Percentiles rank a stretch among this genome's conserved stretches.
These are phyloP conservation scores for Tenthredo distinguenda DNA, from an alignment of 2,888 invertebrate genomes.

Conservation along the genomic window DNA sequence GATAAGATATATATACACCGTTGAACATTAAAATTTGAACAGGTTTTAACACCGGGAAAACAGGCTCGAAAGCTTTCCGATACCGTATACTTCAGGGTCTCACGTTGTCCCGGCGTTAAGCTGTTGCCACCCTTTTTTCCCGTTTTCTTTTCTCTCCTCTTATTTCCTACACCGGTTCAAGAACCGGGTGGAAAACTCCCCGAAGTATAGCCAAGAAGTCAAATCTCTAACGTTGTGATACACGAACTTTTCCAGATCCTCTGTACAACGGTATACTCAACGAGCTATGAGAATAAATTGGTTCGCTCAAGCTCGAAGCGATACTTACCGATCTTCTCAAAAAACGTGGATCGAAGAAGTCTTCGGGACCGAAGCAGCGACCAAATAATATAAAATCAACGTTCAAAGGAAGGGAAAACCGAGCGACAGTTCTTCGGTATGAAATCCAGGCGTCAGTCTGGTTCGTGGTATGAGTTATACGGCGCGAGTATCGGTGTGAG, in stretches of 20 bases:
- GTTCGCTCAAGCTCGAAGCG: neutral
- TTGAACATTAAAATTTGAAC: constrained; percentile 42
- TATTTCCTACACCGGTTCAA: neutral
- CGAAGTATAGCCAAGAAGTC: neutral
- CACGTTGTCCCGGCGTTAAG: constrained; percentile 18
- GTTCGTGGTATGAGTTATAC: neutral
- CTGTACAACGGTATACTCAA: neutral
- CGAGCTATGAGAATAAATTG: neutral
- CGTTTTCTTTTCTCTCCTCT: neutral
- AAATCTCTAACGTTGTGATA: constrained; percentile 9
- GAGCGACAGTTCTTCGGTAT: no score
- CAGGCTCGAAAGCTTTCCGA: constrained; percentile 5
- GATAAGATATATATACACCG: neutral
- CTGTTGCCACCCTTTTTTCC: neutral
- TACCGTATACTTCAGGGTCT: neutral
- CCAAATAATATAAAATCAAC: no score
- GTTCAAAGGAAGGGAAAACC: neutral
- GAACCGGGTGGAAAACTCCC: neutral
- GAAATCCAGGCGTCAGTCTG: neutral
- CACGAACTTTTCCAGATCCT: constrained; percentile 20
- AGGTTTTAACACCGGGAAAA: constrained; percentile 19
- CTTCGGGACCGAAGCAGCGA: no score
- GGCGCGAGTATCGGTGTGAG: neutral
- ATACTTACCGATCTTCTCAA: neutral
- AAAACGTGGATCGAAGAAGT: no score